phyloP scores from a whole-genome alignment of 2,888 invertebrate genomes.

The Nephrotoma flavescens region DNA sequence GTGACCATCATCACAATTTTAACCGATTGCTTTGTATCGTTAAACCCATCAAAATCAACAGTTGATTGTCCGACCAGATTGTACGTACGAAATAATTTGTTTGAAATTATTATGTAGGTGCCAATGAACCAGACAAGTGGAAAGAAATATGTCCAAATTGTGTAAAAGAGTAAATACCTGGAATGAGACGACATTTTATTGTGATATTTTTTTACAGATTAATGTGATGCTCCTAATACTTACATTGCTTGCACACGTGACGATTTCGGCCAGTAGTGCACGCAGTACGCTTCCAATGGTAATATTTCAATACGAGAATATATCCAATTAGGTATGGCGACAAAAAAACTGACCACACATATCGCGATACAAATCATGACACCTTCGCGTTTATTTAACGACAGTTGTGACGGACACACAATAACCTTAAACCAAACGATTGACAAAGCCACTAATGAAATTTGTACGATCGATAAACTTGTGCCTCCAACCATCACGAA shows the following conservation, averaged over 20 bases:
- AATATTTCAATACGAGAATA: not conserved
- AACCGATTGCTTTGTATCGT: not conserved
- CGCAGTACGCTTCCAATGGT: not conserved
- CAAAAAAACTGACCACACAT: not conserved
- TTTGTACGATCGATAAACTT: not conserved
- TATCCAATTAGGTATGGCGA: not conserved
- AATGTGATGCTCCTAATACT: not conserved
- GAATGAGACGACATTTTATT: not conserved
- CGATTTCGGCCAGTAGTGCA: not conserved
- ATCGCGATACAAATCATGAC: not conserved
- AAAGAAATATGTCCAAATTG: not conserved
- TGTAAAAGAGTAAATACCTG: not conserved
- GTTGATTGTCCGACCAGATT: not conserved
- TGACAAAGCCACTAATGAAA: not conserved
- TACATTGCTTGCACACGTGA: not conserved
- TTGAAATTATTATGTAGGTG: not conserved
- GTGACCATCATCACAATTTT: not conserved
- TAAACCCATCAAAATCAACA: not conserved
- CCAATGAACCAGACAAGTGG: not conserved
- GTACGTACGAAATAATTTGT: not conserved
- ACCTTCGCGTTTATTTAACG: not conserved
- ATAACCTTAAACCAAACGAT: not conserved
- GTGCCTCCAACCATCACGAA: not conserved
- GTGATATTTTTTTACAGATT: not conserved
- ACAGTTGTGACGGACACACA: not conserved